Evolutionary conservation across 2,888 invertebrate genomes (phyloP), one percentile per base, ranked within the genome.

Genomic region (Harpagoxenus sublaevis): DNA sequence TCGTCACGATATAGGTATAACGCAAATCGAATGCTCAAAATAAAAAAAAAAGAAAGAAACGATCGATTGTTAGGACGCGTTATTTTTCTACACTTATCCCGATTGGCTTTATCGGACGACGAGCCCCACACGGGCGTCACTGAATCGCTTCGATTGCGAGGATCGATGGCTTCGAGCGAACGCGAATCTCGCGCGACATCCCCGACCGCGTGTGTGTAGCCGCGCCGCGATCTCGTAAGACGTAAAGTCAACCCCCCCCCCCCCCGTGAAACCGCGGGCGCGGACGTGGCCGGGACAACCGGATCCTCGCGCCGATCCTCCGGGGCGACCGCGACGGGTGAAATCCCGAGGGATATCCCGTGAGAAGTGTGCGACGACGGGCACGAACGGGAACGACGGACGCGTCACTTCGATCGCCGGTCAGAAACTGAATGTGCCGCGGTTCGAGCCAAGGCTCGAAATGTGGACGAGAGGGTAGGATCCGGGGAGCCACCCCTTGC

Each of bases 401-500:
- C 84, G 85, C 85, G 86, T 63, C 88, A 78, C 83, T 89, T 87
- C 84, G 75, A 88, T 77, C 87, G 70, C 83, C 89, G 91, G 89
- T 85, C 88, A 84, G 88, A 77, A 89, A 92, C 91, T 90, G 90
- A 91, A 89, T 87, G 90, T 87, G 87, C 84, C 89, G 86, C 85
- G 90, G 87, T 85, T 86, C 88, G 89, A 87, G 89, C 82, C 86
- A 60, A 82, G 82, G 88, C 88, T 88, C 88, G 89, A 91, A 86
- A 90, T 89, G 91, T 91, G 90, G 90, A 91, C 88, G 91, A 88
- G 91, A 85, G 88, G 89, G 92, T 89, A 86, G 74, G 31, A 90
- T 87, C 89, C 89, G 91, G 92, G 92, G 91, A 92, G 86, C 92
- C 93, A 93, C 92, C 94, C 94, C 93, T 70, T n/a, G 70, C 48